phyloP scores from a whole-genome alignment of 2,797 vertebrate species.

The Acrossocheilus fasciatus region DNA sequence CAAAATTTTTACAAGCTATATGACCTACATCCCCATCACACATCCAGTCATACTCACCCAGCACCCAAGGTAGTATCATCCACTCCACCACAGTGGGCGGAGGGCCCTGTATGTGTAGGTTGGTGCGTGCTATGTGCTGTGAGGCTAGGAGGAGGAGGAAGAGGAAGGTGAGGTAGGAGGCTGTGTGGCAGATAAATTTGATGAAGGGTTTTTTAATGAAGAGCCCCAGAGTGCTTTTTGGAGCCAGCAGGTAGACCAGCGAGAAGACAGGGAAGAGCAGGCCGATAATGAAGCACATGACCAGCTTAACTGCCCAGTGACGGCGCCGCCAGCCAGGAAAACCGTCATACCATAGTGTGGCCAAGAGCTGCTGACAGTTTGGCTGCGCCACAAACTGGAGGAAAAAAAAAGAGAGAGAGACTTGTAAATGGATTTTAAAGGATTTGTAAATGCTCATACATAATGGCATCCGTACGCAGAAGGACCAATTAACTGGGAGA shows the following conservation, averaged over 20 bases:
- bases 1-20: constrained; percentile 62
- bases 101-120: constrained; percentile 96
- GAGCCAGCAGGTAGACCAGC: constrained; percentile 89
- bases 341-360: constrained; percentile 95
- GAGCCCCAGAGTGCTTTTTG: constrained; percentile 91
- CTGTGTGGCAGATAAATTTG: constrained; percentile 98
- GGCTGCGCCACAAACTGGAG: constrained; percentile 94
- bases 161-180: constrained; percentile 97
- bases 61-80: constrained; percentile 97
- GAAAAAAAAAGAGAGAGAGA: constrained; percentile 35
- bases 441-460: constrained; percentile 27
- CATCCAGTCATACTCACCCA: constrained; percentile 79
- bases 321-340: constrained; percentile 95
- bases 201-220: constrained; percentile 99
- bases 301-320: constrained; percentile 94
- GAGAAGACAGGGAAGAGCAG: constrained; percentile 94
- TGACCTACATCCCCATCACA: constrained; percentile 58
- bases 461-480: constrained; percentile 18
- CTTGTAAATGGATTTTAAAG: constrained; percentile 27
- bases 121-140: constrained; percentile 94
- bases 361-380: constrained; percentile 96
- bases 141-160: constrained; percentile 96
- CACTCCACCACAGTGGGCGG: constrained; percentile 96
- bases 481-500: constrained; percentile 25
- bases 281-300: constrained; percentile 95